These are phyloP conservation scores for Hydropotes inermis DNA, from an alignment of 2,113 vertebrate species.

Conservation along the genomic window DNA sequence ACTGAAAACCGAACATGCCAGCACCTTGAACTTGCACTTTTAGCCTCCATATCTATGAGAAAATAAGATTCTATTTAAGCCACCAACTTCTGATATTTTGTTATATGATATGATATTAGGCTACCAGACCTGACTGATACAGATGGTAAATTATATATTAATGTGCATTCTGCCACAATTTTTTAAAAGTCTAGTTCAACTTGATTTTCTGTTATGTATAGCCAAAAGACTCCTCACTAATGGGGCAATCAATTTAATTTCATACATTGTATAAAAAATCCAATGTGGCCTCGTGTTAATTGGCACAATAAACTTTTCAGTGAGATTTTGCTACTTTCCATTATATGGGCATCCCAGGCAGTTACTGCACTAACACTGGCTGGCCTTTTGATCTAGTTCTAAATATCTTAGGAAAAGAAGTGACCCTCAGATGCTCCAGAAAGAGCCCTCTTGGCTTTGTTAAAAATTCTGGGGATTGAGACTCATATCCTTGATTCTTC, in stretches of 20 bases:
- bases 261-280: not conserved
- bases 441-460: not conserved
- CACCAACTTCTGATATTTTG: not conserved
- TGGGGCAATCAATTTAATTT: constrained; percentile 5
- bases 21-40: not conserved
- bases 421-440: not conserved
- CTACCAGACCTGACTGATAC: not conserved
- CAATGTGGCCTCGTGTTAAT: not conserved
- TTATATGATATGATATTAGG: not conserved
- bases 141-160: not conserved
- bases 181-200: not conserved
- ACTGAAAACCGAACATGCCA: accelerated
- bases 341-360: not conserved
- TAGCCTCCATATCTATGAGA: not conserved
- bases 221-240: not conserved
- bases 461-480: not conserved
- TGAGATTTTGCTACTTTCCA: not conserved
- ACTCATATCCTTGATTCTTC: not conserved
- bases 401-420: not conserved
- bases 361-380: not conserved
- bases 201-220: not conserved
- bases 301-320: not conserved
- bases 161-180: not conserved
- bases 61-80: not conserved
- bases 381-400: not conserved